phyloP scores from a whole-genome alignment of 1,140 invertebrate genomes.

The Eupeodes corollae region DNA sequence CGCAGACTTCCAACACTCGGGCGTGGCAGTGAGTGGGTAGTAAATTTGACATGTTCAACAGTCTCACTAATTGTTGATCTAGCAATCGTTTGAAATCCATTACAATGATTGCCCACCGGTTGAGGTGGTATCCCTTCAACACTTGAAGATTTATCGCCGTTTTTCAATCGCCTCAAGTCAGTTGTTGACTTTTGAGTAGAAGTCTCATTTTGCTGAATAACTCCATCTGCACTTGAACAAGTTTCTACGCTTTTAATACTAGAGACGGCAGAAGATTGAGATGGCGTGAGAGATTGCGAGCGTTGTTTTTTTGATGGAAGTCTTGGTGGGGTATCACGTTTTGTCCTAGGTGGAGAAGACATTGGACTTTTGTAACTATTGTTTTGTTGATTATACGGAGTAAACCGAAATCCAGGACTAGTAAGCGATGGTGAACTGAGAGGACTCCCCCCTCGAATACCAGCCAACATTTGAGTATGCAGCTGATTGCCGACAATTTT shows the following conservation, averaged over 20 bases:
- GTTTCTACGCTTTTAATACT: constrained; percentile 25
- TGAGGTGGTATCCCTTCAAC: neutral
- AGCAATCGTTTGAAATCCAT: constrained; percentile 29
- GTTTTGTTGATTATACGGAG: constrained; percentile 5
- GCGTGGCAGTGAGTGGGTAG: constrained; percentile 46
- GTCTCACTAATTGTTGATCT: constrained; percentile 25
- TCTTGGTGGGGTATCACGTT: constrained; percentile 46
- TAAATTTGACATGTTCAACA: constrained; percentile 38
- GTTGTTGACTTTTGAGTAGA: no score
- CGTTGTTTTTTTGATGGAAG: constrained; percentile 57
- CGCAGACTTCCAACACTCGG: constrained; percentile 24
- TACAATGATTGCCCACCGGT: constrained; percentile 9
- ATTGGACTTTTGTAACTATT: constrained; percentile 26
- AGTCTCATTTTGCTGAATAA: constrained; percentile 2
- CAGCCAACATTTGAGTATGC: constrained; percentile 31
- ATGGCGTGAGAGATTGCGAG: constrained; percentile 53
- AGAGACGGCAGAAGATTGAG: constrained; percentile 37
- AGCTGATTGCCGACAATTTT: constrained; percentile 34
- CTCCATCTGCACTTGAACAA: constrained; percentile 15
- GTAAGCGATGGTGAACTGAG: constrained; percentile 25
- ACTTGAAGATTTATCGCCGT: constrained; percentile 5
- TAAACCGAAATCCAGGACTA: constrained; percentile 22
- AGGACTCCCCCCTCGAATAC: constrained; percentile 26
- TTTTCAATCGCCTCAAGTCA: constrained; percentile 4
- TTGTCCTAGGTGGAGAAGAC: constrained; percentile 42